Evolutionary conservation across 1,140 invertebrate species (phyloP).

Genomic region (Drosophila teissieri): DNA sequence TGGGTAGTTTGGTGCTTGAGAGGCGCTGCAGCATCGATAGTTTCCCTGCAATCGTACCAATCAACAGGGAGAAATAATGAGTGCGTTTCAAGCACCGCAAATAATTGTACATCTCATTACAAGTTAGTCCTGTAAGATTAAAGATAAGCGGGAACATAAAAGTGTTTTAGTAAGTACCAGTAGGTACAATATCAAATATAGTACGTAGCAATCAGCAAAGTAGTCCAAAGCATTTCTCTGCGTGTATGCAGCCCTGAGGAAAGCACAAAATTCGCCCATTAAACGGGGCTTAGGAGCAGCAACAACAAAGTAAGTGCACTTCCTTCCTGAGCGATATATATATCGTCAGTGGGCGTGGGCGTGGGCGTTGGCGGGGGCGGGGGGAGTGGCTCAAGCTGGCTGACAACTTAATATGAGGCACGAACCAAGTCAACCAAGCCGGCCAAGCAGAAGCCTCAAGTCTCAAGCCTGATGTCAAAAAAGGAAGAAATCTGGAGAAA

Average conservation of each 20-base stretch:
- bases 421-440: conserved; percentile 59
- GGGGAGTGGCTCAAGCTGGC: conserved; percentile 57
- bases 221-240: background rate
- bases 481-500: background rate
- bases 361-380: background rate
- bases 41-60: conserved; percentile 28
- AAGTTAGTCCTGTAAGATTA: no score
- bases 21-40: conserved; percentile 44
- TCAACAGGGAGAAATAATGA: conserved; percentile 8
- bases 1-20: background rate
- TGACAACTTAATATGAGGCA: conserved; percentile 82
- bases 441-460: conserved; percentile 36
- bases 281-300: conserved; percentile 70
- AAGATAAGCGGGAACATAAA: no score
- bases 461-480: conserved; percentile 31
- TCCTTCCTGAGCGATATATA: conserved; percentile 19
- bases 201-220: no score
- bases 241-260: conserved; percentile 1
- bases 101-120: no score
- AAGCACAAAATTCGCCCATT: conserved; percentile 57
- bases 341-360: background rate
- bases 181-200: no score
- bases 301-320: conserved; percentile 52
- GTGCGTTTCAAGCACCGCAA: no score
- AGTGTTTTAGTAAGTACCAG: no score